phyloP scores from a whole-genome alignment of 2,113 vertebrate genomes.

The Sphyrna mokarran region DNA sequence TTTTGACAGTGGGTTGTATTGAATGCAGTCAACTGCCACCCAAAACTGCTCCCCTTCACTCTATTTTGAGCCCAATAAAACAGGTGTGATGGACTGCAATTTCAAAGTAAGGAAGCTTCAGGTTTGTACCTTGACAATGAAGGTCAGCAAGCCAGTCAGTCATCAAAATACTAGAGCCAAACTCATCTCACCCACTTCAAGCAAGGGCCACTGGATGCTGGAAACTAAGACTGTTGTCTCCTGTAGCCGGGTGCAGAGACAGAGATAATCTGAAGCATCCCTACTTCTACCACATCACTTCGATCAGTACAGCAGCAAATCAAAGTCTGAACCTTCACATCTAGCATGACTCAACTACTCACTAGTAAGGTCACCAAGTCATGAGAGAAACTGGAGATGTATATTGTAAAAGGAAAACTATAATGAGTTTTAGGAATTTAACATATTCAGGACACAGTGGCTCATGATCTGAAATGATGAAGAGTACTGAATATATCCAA shows the following conservation, averaged over 20 bases:
- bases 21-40: neutral
- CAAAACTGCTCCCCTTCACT: neutral
- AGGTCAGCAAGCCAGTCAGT: neutral
- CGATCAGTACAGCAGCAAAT: neutral
- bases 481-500: neutral
- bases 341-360: neutral
- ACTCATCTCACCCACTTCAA: neutral
- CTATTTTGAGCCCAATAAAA: neutral
- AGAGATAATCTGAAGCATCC: neutral
- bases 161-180: neutral
- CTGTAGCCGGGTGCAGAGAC: neutral
- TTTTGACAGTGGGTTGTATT: too few species aligned
- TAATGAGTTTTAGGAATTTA: neutral
- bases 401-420: neutral
- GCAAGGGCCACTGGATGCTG: neutral
- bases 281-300: neutral
- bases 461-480: neutral
- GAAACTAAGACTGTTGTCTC: neutral
- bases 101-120: neutral
- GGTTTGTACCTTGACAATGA: neutral
- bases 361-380: neutral
- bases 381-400: neutral
- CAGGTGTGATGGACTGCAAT: neutral
- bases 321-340: neutral
- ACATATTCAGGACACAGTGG: neutral